Percentiles rank a stretch among this genome's conserved stretches.
These are phyloP conservation scores for Andricus quercusramuli DNA, from an alignment of 2,888 invertebrate species.

Conservation along the genomic window DNA sequence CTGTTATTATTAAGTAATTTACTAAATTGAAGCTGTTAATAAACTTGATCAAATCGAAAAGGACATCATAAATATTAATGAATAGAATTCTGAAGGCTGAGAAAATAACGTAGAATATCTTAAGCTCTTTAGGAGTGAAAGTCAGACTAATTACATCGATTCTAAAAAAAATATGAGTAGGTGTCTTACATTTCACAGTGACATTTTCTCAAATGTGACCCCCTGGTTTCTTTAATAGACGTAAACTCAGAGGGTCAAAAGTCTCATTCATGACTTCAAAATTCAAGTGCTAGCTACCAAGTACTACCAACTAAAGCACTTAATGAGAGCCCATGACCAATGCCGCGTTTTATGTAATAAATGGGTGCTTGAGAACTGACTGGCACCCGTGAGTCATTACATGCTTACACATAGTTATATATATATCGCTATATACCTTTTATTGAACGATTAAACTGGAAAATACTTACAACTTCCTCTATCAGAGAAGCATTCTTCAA, in stretches of 20 bases:
- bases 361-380: conserved; percentile 30
- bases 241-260: conserved; percentile 31
- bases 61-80: neutral
- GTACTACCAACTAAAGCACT: conserved; percentile 16
- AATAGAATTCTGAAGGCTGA: neutral
- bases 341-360: conserved; percentile 30
- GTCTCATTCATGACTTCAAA: conserved; percentile 30
- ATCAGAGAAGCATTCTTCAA: neutral
- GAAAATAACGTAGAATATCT: neutral
- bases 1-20: too few species aligned
- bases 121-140: conserved; percentile 31
- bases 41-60: neutral
- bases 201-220: conserved; percentile 16
- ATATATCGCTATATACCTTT: neutral
- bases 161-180: conserved; percentile 12
- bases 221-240: conserved; percentile 12
- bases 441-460: conserved; percentile 13
- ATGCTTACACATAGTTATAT: conserved; percentile 23
- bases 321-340: conserved; percentile 35
- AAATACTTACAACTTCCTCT: neutral
- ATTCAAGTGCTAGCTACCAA: conserved; percentile 10
- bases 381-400: conserved; percentile 32
- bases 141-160: conserved; percentile 19
- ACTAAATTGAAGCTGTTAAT: too few species aligned
- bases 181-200: neutral